Conservation (phyloP, 2,888 invertebrate species). For the Ornithoptera priamus region DNA sequence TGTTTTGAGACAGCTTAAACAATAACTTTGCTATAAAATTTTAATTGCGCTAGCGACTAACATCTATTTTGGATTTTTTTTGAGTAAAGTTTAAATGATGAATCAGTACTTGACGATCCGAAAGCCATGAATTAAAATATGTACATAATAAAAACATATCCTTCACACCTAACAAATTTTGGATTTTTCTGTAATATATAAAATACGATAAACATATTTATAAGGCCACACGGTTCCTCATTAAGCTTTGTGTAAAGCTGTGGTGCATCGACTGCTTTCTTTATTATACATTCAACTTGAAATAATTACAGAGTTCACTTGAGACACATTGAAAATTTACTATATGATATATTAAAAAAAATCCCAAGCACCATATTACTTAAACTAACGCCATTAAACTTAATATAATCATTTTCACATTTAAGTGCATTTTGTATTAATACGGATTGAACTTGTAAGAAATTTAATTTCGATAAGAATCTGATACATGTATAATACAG, state of each 20-base stretch:
- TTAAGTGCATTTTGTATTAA: background rate
- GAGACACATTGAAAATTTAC: background rate
- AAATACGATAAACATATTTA: background rate
- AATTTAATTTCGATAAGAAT: too few species aligned
- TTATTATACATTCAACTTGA: background rate
- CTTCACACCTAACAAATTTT: background rate
- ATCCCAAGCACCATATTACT: conserved; percentile 49
- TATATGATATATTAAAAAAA: conserved; percentile 30
- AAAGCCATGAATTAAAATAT: background rate
- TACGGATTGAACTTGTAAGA: background rate
- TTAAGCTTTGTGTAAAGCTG: too few species aligned
- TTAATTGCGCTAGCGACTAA: background rate
- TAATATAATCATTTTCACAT: conserved; percentile 11
- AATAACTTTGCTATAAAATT: too few species aligned
- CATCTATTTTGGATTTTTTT: background rate
- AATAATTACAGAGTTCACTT: background rate
- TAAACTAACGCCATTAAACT: conserved; percentile 27
- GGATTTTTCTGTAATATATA: background rate
- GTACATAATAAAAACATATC: background rate
- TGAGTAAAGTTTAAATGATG: too few species aligned
- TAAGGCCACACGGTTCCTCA: too few species aligned
- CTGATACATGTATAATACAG: too few species aligned
- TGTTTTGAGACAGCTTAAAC: too few species aligned
- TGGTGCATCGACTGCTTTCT: background rate
- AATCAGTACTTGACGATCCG: too few species aligned